Evolutionary conservation across 2,888 invertebrate genomes (phyloP).

Genomic region (Drosophila vallismaia): DNA sequence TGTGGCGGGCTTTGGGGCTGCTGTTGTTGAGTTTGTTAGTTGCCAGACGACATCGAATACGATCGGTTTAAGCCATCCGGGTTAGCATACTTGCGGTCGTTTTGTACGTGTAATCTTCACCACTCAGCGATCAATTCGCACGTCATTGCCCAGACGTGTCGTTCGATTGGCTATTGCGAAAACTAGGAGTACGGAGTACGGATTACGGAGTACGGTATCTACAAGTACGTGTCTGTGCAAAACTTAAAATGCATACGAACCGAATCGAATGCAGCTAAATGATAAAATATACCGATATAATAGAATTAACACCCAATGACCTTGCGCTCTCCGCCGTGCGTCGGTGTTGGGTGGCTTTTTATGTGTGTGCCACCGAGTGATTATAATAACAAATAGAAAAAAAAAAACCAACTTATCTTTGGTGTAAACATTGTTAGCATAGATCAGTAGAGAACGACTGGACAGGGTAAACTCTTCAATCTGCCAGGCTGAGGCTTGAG

Average conservation of each 20-base stretch:
- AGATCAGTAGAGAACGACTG: conserved; percentile 46
- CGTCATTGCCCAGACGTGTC: conserved; percentile 72
- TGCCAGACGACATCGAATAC: conserved; percentile 53
- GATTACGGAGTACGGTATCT: conserved; percentile 32
- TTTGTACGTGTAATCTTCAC: conserved; percentile 39
- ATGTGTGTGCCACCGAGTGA: conserved; percentile 18
- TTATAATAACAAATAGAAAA: conserved; percentile 22
- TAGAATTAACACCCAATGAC: conserved; percentile 16
- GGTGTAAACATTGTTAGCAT: conserved; percentile 61
- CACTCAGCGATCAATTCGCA: conserved; percentile 55
- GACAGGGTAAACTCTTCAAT: conserved; percentile 28
- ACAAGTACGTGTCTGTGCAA: conserved; percentile 66
- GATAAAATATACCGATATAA: conserved; percentile 15
- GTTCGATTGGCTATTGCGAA: conserved; percentile 65
- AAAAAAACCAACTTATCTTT: conserved; percentile 31
- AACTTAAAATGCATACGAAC: conserved; percentile 30
- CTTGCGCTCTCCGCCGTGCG: conserved; percentile 34
- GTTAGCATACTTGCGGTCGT: conserved; percentile 7
- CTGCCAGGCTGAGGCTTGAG: neutral
- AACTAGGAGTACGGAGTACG: conserved; percentile 16
- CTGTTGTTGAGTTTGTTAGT: conserved; percentile 13
- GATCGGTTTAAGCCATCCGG: conserved; percentile 53
- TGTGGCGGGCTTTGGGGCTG: neutral
- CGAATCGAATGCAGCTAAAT: conserved; percentile 32
- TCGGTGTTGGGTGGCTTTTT: conserved; percentile 5